Percentiles rank a stretch among this genome's conserved stretches.
Conservation (phyloP, 2,888 invertebrate genomes). For the Hoplodrina ambigua region DNA sequence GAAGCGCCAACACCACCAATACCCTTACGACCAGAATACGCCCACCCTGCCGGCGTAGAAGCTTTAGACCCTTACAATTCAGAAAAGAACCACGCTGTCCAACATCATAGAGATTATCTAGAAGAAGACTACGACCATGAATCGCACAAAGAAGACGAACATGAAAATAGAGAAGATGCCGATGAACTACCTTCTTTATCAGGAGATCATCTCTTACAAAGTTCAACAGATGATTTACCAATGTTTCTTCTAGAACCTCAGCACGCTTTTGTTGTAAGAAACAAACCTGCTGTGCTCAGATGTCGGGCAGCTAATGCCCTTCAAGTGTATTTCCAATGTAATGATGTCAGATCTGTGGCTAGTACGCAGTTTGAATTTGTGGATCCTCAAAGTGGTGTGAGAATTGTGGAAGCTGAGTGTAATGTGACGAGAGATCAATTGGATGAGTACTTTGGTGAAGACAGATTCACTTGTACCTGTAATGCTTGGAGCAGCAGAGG, state of each 20-base stretch:
- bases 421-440: constrained; percentile 97
- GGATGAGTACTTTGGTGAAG: constrained; percentile 97
- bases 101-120: constrained; percentile 83
- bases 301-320: constrained; percentile 98
- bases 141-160: constrained; percentile 85
- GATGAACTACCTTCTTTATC: constrained; percentile 88
- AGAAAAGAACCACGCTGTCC: constrained; percentile 82
- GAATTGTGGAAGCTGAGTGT: constrained; percentile 96
- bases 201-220: constrained; percentile 85
- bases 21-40: constrained; percentile 86
- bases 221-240: constrained; percentile 93
- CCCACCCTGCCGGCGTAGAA: constrained; percentile 87
- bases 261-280: constrained; percentile 97
- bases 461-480: constrained; percentile 97
- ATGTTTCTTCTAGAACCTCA: constrained; percentile 97
- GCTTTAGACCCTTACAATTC: constrained; percentile 88
- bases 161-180: constrained; percentile 86
- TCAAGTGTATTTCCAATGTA: constrained; percentile 97
- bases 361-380: constrained; percentile 95
- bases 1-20: constrained; percentile 79
- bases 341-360: constrained; percentile 93
- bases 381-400: constrained; percentile 96
- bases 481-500: constrained; percentile 97
- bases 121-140: constrained; percentile 89
- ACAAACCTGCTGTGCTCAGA: constrained; percentile 96